Evolutionary conservation across 2,797 vertebrate species (phyloP), one percentile per base, ranked within the genome.

Genomic region (Nasua narica): DNA sequence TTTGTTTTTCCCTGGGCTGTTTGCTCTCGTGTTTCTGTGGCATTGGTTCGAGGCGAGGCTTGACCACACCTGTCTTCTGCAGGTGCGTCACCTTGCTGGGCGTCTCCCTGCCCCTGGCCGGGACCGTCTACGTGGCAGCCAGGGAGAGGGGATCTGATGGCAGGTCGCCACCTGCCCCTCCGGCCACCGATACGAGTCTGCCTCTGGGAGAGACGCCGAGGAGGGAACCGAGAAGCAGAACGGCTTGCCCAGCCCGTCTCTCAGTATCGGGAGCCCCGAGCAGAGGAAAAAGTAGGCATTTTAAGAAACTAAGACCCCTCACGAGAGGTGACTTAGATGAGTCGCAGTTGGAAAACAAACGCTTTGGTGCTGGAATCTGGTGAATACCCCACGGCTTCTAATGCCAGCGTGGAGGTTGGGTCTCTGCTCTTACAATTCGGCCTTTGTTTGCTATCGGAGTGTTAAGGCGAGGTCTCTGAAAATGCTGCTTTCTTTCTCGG

Each of bases 51-150:
- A 62, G 3, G 25, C 4, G 11, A 40, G 43, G 3, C 29, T 2
- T 23, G 14, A 23, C 56, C 7, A 46, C 62, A 23, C 19, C 0
- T 11, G 77, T 48, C 56, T 16, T 88, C 83, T 69, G 43, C 91
- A 98, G 98, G 79, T 96, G 96, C 72, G 14, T 98, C 79, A 87
- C 97, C 48, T 43, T 91, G 58, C 86, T 97, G 54, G 97, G 98
- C 37, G 92, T 98, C 19, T 32, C 56, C 77, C 92, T 98, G 27
- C 98, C 98, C 52, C 91, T 98, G 65, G 83, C 87, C 89, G 98
- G 96, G 18, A 98, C 98, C 1, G 1, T 98, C 86, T 98, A 94
- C 0, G 56, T 91, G 82, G 96, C 92, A 7, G 83, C 93, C 65
- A 35, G 82, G 1, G 16, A 35, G 4, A 43, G 43, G 56, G 70